Conservation (phyloP, 2,888 invertebrate genomes). For the Xanthorhoe spadicearia region DNA sequence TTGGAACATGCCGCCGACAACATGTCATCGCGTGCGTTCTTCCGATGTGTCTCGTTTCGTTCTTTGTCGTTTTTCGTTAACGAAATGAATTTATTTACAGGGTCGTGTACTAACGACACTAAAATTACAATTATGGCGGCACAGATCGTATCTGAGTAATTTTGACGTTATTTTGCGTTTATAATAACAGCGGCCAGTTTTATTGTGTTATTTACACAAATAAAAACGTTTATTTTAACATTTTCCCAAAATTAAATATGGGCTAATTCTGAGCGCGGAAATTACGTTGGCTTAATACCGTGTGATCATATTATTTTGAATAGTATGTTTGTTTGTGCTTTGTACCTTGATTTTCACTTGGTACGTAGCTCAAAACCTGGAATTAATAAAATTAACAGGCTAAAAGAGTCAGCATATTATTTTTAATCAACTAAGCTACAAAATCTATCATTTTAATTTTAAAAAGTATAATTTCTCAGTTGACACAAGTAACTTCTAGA, state of each 20-base stretch:
- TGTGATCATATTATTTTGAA: conserved; percentile 56
- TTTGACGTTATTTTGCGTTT: conserved; percentile 71
- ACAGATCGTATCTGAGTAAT: conserved; percentile 81
- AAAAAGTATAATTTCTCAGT: background rate
- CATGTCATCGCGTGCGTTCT: too few species aligned
- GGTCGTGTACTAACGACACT: conserved; percentile 77
- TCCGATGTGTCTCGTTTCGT: background rate
- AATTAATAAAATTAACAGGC: too few species aligned
- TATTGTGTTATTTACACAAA: conserved; percentile 85
- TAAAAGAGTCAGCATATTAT: too few species aligned
- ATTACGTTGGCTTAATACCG: conserved; percentile 71
- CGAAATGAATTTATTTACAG: conserved; percentile 16
- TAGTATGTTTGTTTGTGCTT: conserved; percentile 23
- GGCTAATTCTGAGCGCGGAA: conserved; percentile 69
- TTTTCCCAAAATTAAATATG: conserved; percentile 85
- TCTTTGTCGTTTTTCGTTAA: conserved; percentile 1
- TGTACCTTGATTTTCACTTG: too few species aligned
- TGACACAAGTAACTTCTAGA: background rate
- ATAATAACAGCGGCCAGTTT: conserved; percentile 75
- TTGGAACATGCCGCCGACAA: background rate
- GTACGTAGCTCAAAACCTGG: too few species aligned
- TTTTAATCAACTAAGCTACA: too few species aligned
- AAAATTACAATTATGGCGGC: conserved; percentile 81
- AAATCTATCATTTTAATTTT: too few species aligned
- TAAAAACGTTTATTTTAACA: conserved; percentile 85